These are phyloP conservation scores for Romanomermis culicivorax DNA, from an alignment of 2,888 invertebrate species.

Conservation along the genomic window DNA sequence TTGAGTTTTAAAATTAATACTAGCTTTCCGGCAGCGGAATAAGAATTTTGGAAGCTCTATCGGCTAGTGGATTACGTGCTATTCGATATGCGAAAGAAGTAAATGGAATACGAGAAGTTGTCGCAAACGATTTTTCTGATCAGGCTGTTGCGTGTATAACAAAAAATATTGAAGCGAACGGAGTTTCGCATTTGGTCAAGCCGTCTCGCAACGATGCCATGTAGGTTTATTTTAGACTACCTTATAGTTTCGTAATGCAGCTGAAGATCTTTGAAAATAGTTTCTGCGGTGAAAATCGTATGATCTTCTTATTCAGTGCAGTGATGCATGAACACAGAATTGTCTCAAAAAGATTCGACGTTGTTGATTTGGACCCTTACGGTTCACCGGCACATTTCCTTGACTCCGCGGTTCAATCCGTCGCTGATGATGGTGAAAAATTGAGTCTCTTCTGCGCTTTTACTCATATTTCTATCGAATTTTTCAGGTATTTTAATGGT, in stretches of 20 bases:
- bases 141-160: conserved; percentile 66
- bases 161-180: conserved; percentile 52
- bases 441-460: neutral
- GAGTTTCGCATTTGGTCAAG: conserved; percentile 48
- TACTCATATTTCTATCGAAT: neutral
- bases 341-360: conserved; percentile 50
- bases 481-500: conserved; percentile 65
- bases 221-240: conserved; percentile 34
- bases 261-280: too few species aligned
- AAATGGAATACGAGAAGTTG: conserved; percentile 43
- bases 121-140: conserved; percentile 44
- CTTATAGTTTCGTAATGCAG: too few species aligned
- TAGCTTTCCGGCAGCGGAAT: too few species aligned
- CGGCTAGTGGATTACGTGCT: conserved; percentile 82
- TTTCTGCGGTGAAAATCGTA: neutral
- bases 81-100: conserved; percentile 90
- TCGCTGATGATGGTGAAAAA: conserved; percentile 30
- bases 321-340: conserved; percentile 58
- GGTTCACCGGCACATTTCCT: conserved; percentile 81
- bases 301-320: conserved; percentile 39
- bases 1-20: too few species aligned
- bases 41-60: conserved; percentile 65
- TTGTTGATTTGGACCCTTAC: conserved; percentile 87
- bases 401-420: conserved; percentile 51
- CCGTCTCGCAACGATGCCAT: conserved; percentile 66